Percentiles rank a stretch among this genome's conserved stretches.
phyloP scores from a whole-genome alignment of 2,113 vertebrate species.

The Hypocryptadius cinnamomeus region DNA sequence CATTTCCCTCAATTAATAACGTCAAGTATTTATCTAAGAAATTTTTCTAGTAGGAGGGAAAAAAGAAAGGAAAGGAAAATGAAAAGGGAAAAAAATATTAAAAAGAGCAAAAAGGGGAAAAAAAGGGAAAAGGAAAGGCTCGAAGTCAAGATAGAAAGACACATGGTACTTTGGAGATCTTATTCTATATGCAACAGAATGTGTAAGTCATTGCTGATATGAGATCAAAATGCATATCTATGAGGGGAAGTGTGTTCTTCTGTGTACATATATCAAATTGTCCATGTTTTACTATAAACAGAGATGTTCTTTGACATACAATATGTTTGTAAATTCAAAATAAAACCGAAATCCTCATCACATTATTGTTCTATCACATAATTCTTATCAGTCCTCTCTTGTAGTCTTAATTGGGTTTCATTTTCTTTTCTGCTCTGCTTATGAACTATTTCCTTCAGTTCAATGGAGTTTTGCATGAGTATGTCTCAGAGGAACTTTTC shows the following conservation, averaged over 20 bases:
- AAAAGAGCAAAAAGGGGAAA: accelerated
- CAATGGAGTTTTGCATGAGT: background rate
- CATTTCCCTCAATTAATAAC: background rate
- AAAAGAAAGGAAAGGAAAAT: background rate
- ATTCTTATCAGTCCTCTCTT: background rate
- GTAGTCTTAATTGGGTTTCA: background rate
- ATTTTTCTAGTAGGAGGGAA: background rate
- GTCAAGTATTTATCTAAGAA: background rate
- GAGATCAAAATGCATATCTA: background rate
- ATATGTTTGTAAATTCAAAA: background rate
- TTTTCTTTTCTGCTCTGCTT: background rate
- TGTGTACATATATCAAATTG: background rate
- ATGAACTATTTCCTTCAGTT: background rate
- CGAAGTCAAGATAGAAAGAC: background rate
- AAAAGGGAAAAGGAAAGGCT: background rate
- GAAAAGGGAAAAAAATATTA: background rate
- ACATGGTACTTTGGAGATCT: background rate
- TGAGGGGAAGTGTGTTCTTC: background rate
- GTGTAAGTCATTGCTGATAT: background rate
- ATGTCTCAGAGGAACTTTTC: background rate
- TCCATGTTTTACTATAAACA: background rate
- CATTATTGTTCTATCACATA: background rate
- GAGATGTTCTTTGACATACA: background rate
- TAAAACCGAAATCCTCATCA: background rate
- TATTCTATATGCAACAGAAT: background rate